Base-by-base conservation (phyloP, 2,888 invertebrate genomes). In the Hesperia comma region DNA sequence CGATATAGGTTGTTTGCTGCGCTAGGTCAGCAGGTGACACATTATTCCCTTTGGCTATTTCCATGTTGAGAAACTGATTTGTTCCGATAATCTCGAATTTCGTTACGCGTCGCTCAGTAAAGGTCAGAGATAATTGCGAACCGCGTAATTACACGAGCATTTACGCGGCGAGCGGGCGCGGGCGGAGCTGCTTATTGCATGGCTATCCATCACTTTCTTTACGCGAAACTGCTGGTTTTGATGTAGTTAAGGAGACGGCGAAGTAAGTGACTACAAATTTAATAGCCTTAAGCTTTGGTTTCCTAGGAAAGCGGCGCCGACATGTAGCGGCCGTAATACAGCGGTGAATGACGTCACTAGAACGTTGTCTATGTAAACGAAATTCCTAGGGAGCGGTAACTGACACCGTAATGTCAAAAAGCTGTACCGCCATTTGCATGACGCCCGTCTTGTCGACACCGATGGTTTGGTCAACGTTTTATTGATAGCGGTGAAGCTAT, bases 41-140 rank as follows among this genome's bases (percentile, higher is more conserved):
- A 8, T 37, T 0, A 8, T 7, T 14, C 41, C 41, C 46, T 15
- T 46, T 46, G 7, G 15, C 15, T 17, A 46, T 46, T 46, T 14
- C 17, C 17, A 17, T 46, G 17, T 21, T 21, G 19, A 43, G 40
- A 57, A 57, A 43, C 41, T 19, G 21, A 57, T 57, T 15, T 40
- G 51, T 53, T 64, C 58, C 32, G 58, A 10, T 53, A 33, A 53
- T 61, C 61, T 69, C 21, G 55, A 61, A 64, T 69, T 57, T 63
- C 63, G 66, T 71, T 67, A 72, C 69, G 69, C 66, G 43, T 78
- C 74, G 49, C 68, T 74, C 81, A 77, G 82, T 81, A 80, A 82
- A 77, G 80, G 82, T 77, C 78, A 75, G 66, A 43, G 46, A 74
- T 82, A 80, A 81, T 82, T 81, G 77, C 79, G 75, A 79, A 80